These are phyloP conservation scores for Palythoa grandiflora DNA, from an alignment of 92 coral and sea anemone species.

Conservation along the genomic window DNA sequence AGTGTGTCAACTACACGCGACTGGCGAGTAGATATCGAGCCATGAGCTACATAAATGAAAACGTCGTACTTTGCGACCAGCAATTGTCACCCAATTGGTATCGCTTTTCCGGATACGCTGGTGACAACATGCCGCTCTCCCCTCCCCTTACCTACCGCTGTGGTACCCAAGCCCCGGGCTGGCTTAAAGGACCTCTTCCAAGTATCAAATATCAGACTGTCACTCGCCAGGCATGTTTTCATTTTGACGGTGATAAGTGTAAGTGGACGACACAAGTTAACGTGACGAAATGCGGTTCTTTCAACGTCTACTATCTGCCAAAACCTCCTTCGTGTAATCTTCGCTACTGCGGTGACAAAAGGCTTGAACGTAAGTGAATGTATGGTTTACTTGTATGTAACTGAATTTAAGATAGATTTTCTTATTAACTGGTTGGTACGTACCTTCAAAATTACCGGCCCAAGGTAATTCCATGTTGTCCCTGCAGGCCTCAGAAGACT, in stretches of 20 bases:
- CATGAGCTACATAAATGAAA: neutral
- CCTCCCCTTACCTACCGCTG: slow-evolving; percentile 10
- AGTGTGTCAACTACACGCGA: neutral
- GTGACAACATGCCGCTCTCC: slow-evolving; percentile 9
- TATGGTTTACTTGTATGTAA: neutral
- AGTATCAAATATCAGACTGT: neutral
- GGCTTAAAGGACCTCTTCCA: slow-evolving; percentile 14
- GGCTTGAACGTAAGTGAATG: slow-evolving; percentile 3
- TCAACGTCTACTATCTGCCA: slow-evolving; percentile 19
- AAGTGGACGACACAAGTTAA: neutral
- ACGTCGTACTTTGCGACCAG: neutral
- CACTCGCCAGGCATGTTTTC: slow-evolving; percentile 13
- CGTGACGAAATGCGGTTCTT: slow-evolving; percentile 20
- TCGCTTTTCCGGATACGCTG: slow-evolving; percentile 7
- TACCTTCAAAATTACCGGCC: too few species aligned
- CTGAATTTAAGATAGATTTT: neutral
- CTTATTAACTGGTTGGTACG: too few species aligned
- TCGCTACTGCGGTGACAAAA: slow-evolving; percentile 19
- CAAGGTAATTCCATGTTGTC: too few species aligned
- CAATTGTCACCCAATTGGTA: slow-evolving; percentile 3
- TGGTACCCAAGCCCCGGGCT: slow-evolving; percentile 12
- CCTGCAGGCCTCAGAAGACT: too few species aligned
- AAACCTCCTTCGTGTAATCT: slow-evolving; percentile 14
- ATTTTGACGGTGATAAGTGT: neutral
- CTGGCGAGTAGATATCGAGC: neutral